Base-by-base conservation (phyloP, 2,113 vertebrate genomes). In the Columbina picui region DNA sequence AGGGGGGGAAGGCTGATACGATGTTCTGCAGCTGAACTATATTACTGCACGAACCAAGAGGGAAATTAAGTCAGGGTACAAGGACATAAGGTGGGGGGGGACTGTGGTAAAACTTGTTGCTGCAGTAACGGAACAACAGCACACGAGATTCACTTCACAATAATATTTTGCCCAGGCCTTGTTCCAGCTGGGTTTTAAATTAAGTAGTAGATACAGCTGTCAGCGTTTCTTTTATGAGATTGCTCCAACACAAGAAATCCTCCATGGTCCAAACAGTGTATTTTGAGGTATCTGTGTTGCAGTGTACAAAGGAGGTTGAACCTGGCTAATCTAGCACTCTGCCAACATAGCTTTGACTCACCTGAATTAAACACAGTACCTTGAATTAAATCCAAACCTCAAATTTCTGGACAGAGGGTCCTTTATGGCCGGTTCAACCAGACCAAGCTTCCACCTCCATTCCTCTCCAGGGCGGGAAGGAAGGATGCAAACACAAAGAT, bases 171-270 rank as follows among this genome's bases (percentile, higher is more conserved):
- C 89, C 52, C 77, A 82, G 81, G 82, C 79, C 84, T 89, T 94
- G 77, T 75, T 94, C 91, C 95, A 97, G 91, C 84, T 92, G 91
- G 69, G 87, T 95, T 96, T 97, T 92, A 94, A 95, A 96, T 95
- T 87, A 96, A 94, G 60, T 74, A 82, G 87, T 89, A 67, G 69
- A 82, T 87, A 89, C 84, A 93, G 77, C 89, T 97, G 89, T 94
- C 94, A 96, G 93, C 25, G 4, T 47, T 94, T 84, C 77, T 77
- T 93, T 94, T 94, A 89, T 95, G 89, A 92, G 86, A 82, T 84
- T 89, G 89, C 81, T 91, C 60, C 86, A 78, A 29, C 80, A 94
- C 61, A 49, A 90, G 88, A 88, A 95, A 92, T 76, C 76, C 85
- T 96, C 84, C 47, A 19, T 9, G 47, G 77, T 45, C 9, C 14